A percentile compares a stretch with the other conserved stretches of the same genome.
Conservation (phyloP, 2,797 vertebrate genomes). For the Varecia variegata region DNA sequence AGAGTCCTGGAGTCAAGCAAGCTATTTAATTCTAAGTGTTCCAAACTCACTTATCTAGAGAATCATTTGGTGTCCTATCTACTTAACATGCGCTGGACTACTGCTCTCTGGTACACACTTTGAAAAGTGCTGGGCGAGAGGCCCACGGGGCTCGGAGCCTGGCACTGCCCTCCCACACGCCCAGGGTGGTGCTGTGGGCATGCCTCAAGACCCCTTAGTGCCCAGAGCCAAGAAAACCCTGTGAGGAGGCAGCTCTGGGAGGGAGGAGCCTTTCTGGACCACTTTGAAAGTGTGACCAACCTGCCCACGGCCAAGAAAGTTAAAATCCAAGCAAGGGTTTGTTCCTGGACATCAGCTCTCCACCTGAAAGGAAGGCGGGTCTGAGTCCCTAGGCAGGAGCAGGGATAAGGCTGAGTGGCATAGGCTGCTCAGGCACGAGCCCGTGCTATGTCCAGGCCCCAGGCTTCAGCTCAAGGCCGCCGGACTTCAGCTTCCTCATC, state of each 20-base stretch:
- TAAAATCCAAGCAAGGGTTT: not conserved
- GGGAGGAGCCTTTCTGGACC: not conserved
- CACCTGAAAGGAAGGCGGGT: not conserved
- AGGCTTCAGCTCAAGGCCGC: not conserved
- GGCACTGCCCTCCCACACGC: not conserved
- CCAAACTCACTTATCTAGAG: not conserved
- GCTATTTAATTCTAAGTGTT: not conserved
- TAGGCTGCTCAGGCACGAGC: rapidly evolving
- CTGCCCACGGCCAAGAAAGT: not conserved
- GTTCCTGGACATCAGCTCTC: not conserved
- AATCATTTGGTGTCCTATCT: not conserved
- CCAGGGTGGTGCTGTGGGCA: rapidly evolving
- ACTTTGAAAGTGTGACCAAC: not conserved
- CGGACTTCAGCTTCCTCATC: not conserved
- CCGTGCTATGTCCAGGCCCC: rapidly evolving
- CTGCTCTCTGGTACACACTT: not conserved
- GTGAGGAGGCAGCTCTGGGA: not conserved
- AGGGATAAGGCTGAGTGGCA: rapidly evolving
- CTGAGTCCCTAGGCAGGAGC: not conserved
- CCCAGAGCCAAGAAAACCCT: not conserved
- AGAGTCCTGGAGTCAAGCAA: not conserved
- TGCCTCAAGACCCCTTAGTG: not conserved
- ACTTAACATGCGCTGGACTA: not conserved
- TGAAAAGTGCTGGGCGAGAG: not conserved
- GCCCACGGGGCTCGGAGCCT: not conserved